A percentile compares a stretch with the other conserved stretches of the same genome.
Conservation (phyloP, 30 jellyfish, hydroid and myxozoan species). For the Rhopilema esculentum region DNA sequence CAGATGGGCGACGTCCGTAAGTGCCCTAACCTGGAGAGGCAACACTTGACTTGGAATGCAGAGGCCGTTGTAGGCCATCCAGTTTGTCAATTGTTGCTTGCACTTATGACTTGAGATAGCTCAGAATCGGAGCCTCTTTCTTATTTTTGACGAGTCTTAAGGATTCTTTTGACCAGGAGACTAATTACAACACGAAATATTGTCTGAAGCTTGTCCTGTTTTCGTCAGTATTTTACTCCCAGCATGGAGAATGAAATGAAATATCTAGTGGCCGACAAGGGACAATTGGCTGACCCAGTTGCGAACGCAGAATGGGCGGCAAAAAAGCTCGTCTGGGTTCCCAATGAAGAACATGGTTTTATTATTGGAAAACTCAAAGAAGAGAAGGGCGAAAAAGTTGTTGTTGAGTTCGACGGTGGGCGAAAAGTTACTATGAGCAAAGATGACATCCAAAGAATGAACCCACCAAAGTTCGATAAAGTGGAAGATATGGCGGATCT, state of each 20-base stretch:
- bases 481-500: conserved; percentile 99
- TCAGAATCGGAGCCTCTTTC: not conserved
- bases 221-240: not conserved
- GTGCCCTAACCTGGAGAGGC: not conserved
- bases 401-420: conserved; percentile 96
- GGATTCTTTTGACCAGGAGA: not conserved
- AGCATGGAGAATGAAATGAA: conserved; percentile 76
- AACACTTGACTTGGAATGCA: not conserved
- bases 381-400: conserved; percentile 98
- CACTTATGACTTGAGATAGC: not conserved
- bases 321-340: conserved; percentile 97
- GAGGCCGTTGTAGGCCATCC: not conserved
- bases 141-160: not conserved
- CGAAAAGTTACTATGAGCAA: conserved; percentile 84
- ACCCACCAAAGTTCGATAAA: conserved; percentile 98
- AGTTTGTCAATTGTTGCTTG: not conserved
- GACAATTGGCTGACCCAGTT: conserved; percentile 88
- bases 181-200: not conserved
- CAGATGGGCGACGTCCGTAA: conserved; percentile 41
- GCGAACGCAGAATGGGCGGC: conserved; percentile 99
- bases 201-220: not conserved
- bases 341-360: conserved; percentile 99
- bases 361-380: conserved; percentile 93
- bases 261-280: conserved; percentile 85
- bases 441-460: conserved; percentile 99